Evolutionary conservation across 2,888 invertebrate species (phyloP), one percentile per base, ranked within the genome.

Genomic region (Cryptocheilus praepositus): DNA sequence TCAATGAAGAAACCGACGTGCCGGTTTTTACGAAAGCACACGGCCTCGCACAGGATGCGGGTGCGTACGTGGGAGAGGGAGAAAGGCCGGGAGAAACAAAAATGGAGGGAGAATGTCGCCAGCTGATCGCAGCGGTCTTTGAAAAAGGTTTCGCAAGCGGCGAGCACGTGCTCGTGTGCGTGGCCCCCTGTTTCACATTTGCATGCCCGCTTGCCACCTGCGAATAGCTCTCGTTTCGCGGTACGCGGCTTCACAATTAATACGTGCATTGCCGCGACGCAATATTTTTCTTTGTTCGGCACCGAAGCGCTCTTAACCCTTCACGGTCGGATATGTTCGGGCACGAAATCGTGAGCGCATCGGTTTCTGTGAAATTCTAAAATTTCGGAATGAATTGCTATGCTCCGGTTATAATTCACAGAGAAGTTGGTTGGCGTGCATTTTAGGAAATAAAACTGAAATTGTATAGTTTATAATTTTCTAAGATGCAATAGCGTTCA

Each of bases 71-170:
- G 68, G 49, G 74, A 70, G 49, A 74, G 71, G 69, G 64, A 75
- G 49, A 56, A 21, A 70, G 74, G 56, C 22, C 16, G 52, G 5
- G 52, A 43, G 25, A 28, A 19, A 7, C 21, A 36, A 18, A 53
- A 44, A 54, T 13, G 44, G 61, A 64, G 61, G 21, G 59, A 49
- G 71, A 56, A 70, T 63, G 64, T 28, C 49, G 83, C 81, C 83
- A 83, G 83, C 83, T 84, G 83, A 83, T 84, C 82, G 68, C 67
- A 61, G 51, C 51, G 57, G 61, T 69, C 70, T 71, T 81, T 83
- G 64, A 81, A 81, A 49, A 79, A 76, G 78, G 71, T 76, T 79
- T 81, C 70, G 79, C 81, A 74, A 76, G 78, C 67, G 59, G 64
- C 69, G 76, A 79, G 81, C 75, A 79, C 81, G 77, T 79, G 80